Evolutionary conservation across 2,888 invertebrate species (phyloP), one percentile per base, ranked within the genome.

Genomic region (Parnassius orleans): DNA sequence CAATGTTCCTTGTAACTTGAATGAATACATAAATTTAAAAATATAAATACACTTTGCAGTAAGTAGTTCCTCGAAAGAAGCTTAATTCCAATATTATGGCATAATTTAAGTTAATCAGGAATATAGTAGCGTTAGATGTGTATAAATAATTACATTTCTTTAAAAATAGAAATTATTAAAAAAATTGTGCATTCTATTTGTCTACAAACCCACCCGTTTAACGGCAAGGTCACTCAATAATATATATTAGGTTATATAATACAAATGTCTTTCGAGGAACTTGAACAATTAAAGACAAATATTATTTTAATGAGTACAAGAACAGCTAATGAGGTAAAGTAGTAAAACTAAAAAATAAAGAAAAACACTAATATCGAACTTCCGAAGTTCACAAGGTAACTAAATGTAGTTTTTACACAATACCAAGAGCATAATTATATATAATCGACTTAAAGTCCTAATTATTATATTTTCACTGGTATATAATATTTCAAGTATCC

Each of bases 381-480:
- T 90, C 85, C 83, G 77, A 87, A 87, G 90, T 87, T 88, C 90
- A 78, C 74, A 79, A 87, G 90, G 90, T 90, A 90, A 90, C 90
- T 90, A 89, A 88, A 87, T 75, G 77, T 86, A 87, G 83, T 80
- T 73, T 72, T 69, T 74, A 76, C 82, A 84, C 76, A 80, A 81
- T 80, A 81, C 72, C 77, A 83, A 83, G 81, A 83, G 81, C 77
- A 78, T 79, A 80, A 76, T 80, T 77, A 78, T 78, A 79, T 79
- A 76, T 80, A 76, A 78, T 77, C 75, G 90, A 90, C 90, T 90
- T 88, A 87, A 77, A 90, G 89, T 87, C 90, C 83, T 86, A 86
- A 77, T 73, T 83, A 78, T 76, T 74, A 79, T 78, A 76, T 76
- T 68, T 81, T 80, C 89, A 90, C 89, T 90, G 90, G 90, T 86